Conservation (phyloP, 2,888 invertebrate species). For the Atherix ibis region DNA sequence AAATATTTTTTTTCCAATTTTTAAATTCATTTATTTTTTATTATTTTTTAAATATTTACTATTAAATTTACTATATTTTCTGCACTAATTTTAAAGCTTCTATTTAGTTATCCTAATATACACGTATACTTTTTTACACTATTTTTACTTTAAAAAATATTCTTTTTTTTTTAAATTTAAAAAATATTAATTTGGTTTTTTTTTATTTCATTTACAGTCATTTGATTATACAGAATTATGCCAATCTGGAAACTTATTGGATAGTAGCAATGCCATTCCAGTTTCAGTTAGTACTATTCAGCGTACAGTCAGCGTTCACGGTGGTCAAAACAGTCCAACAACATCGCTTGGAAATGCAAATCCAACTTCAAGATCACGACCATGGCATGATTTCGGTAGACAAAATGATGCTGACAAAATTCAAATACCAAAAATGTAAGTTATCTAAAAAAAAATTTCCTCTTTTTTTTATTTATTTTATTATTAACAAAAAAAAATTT, state of each 20-base stretch:
- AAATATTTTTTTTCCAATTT: no score
- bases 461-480: not conserved
- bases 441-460: slow-evolving; percentile 21
- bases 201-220: slow-evolving; percentile 43
- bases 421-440: slow-evolving; percentile 96
- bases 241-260: slow-evolving; percentile 43
- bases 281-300: slow-evolving; percentile 36
- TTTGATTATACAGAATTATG: slow-evolving; percentile 88
- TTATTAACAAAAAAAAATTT: not conserved
- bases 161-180: no score
- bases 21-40: slow-evolving; percentile 4
- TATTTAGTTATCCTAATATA: no score
- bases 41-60: slow-evolving; percentile 6
- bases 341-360: slow-evolving; percentile 41
- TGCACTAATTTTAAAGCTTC: not conserved
- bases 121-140: no score
- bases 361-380: slow-evolving; percentile 58
- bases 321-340: slow-evolving; percentile 32
- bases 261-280: slow-evolving; percentile 38
- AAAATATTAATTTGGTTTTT: no score
- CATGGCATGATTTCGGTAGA: slow-evolving; percentile 88
- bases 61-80: not conserved
- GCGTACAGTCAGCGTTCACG: slow-evolving; percentile 35
- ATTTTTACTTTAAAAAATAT: no score
- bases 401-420: slow-evolving; percentile 92